Percentiles rank a stretch among this genome's conserved stretches.
These are phyloP conservation scores for Euglossa dilemma DNA, from an alignment of 1,140 invertebrate species.

Conservation along the genomic window DNA sequence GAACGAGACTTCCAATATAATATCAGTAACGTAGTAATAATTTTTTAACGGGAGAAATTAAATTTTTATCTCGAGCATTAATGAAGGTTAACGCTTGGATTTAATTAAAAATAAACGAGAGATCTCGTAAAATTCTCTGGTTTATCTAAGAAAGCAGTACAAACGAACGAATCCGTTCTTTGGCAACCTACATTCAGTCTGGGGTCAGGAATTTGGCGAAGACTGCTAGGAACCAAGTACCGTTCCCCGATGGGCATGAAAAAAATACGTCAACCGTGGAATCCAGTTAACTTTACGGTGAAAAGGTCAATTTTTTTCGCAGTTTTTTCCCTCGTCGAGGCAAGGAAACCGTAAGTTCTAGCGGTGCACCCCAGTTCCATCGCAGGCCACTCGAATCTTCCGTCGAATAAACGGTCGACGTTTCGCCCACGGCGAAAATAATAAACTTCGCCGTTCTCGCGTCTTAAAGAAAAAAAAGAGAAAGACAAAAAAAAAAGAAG, in stretches of 20 bases:
- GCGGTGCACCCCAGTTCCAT: slow-evolving; percentile 19
- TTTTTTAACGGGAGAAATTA: too few species aligned
- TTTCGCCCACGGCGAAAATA: slow-evolving; percentile 32
- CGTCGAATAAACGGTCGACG: not conserved
- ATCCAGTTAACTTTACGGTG: slow-evolving; percentile 61
- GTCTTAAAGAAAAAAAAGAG: slow-evolving; percentile 21
- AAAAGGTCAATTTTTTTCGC: slow-evolving; percentile 65
- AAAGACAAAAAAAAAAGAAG: not conserved
- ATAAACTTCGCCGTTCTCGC: slow-evolving; percentile 33
- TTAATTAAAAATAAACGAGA: too few species aligned
- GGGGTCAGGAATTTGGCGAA: not conserved
- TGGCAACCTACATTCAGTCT: not conserved
- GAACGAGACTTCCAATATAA: too few species aligned
- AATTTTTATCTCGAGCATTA: too few species aligned
- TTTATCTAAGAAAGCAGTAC: not conserved
- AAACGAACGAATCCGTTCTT: not conserved
- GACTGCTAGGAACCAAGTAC: not conserved
- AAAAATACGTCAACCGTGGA: slow-evolving; percentile 64
- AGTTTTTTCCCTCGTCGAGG: slow-evolving; percentile 35
- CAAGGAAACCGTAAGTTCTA: slow-evolving; percentile 28
- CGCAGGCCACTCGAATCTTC: not conserved
- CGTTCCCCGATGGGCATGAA: slow-evolving; percentile 31
- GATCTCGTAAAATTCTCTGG: too few species aligned
- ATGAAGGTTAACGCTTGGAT: too few species aligned
- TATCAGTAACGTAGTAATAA: too few species aligned